phyloP scores from a whole-genome alignment of 2,113 vertebrate species.

The Toxotes jaculatrix region DNA sequence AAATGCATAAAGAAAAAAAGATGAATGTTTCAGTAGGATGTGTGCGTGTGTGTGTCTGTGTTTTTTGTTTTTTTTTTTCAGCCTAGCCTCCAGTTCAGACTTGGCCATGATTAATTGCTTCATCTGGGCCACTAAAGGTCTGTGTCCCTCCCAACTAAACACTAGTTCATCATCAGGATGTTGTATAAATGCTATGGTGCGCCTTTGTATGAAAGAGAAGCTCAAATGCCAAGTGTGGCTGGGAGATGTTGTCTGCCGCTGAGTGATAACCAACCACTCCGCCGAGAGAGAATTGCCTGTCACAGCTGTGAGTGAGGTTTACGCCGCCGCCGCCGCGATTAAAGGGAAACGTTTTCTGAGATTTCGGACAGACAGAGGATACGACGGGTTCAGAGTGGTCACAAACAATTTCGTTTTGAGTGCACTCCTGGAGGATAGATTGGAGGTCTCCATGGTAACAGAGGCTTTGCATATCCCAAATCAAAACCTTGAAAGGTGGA shows the following conservation, averaged over 20 bases:
- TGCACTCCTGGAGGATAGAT: neutral
- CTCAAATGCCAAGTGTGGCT: slow-evolving; percentile 12
- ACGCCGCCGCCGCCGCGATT: neutral
- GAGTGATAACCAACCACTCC: slow-evolving; percentile 2
- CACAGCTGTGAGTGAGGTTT: neutral
- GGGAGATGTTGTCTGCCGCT: slow-evolving; percentile 13
- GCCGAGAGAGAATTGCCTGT: slow-evolving; percentile 18
- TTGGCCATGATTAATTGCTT: slow-evolving; percentile 63
- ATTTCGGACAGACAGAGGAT: neutral
- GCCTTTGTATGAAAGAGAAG: slow-evolving; percentile 3
- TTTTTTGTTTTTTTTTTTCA: neutral
- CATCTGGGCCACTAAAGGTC: slow-evolving; percentile 48
- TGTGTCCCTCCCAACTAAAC: slow-evolving; percentile 38
- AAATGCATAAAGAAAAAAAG: neutral
- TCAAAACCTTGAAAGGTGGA: neutral
- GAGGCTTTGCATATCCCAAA: neutral
- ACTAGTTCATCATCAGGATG: slow-evolving; percentile 33
- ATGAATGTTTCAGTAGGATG: slow-evolving; percentile 43
- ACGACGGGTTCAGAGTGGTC: neutral
- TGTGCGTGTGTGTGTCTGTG: too few species aligned
- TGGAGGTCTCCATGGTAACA: neutral
- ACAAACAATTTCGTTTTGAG: slow-evolving; percentile 12
- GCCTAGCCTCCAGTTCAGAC: slow-evolving; percentile 25
- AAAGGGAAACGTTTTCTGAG: neutral
- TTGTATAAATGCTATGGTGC: slow-evolving; percentile 29